Conservation (phyloP, 2,888 invertebrate genomes). For the Tetranychus truncatus region DNA sequence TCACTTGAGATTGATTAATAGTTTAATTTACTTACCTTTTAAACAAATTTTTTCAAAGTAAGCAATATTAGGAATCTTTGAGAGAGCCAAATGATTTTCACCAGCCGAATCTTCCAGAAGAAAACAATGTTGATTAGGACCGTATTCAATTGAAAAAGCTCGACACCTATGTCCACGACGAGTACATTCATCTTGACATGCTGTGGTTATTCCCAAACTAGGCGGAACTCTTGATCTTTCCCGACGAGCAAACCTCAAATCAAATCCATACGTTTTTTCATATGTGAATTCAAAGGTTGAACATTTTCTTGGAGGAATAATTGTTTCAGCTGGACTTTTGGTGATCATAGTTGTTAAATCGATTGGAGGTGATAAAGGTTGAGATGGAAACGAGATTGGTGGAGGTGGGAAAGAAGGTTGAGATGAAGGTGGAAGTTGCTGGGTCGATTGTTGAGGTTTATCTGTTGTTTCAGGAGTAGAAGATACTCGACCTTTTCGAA, state of each 20-base stretch:
- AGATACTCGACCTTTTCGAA: slow-evolving; percentile 18
- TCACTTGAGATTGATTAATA: neutral
- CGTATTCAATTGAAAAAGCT: slow-evolving; percentile 27
- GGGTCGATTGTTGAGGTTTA: neutral
- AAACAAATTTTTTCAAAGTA: slow-evolving; percentile 28
- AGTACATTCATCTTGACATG: slow-evolving; percentile 27
- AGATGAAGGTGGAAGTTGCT: neutral
- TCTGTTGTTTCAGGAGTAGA: neutral
- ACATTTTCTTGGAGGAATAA: slow-evolving; percentile 17
- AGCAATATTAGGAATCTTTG: slow-evolving; percentile 22
- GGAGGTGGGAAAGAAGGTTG: neutral
- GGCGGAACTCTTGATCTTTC: slow-evolving; percentile 23
- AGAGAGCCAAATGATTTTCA: slow-evolving; percentile 30
- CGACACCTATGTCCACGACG: slow-evolving; percentile 26
- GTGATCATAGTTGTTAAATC: neutral
- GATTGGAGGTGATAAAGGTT: neutral
- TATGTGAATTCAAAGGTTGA: slow-evolving; percentile 25
- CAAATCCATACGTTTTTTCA: slow-evolving; percentile 27
- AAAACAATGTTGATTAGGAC: slow-evolving; percentile 32
- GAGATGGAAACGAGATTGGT: neutral
- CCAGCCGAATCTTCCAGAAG: slow-evolving; percentile 33
- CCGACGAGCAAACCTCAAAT: slow-evolving; percentile 24
- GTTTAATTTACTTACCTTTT: slow-evolving; percentile 22
- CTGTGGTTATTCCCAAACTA: slow-evolving; percentile 25
- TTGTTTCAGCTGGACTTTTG: neutral